phyloP scores from a whole-genome alignment of 1,140 invertebrate species.

The Antheraea pernyi region DNA sequence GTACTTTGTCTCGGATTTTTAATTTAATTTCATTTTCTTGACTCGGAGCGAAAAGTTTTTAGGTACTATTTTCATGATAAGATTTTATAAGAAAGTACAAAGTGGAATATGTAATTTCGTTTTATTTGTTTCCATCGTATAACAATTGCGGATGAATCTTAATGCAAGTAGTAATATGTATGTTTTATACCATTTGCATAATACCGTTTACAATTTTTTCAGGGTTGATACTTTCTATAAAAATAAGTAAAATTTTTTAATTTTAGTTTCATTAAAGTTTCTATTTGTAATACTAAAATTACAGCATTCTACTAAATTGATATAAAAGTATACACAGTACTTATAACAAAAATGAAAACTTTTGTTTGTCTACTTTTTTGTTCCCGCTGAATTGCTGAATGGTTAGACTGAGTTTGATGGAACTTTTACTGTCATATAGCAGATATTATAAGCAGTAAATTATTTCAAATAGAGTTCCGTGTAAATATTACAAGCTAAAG shows the following conservation, averaged over 20 bases:
- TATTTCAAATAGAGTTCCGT: no score
- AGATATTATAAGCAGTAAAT: no score
- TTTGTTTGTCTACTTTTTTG: no score
- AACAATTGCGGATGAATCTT: not conserved
- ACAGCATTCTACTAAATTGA: no score
- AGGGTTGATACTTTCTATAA: not conserved
- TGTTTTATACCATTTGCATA: not conserved
- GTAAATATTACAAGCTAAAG: no score
- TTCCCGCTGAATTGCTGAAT: no score
- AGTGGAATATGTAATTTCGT: not conserved
- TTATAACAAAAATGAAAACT: no score
- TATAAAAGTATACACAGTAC: no score
- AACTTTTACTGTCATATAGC: no score
- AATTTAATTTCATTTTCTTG: not conserved
- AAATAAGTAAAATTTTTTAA: not conserved
- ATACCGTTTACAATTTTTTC: not conserved
- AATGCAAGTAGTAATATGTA: not conserved
- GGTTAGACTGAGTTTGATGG: no score
- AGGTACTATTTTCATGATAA: not conserved
- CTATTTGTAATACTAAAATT: no score
- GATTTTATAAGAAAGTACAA: not conserved
- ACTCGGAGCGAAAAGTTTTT: not conserved
- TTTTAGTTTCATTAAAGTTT: no score
- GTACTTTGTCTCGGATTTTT: slow-evolving; percentile 2
- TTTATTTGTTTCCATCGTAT: not conserved